Evolutionary conservation across 2,888 invertebrate species (phyloP).

Genomic region (Acanthopleura granulata): DNA sequence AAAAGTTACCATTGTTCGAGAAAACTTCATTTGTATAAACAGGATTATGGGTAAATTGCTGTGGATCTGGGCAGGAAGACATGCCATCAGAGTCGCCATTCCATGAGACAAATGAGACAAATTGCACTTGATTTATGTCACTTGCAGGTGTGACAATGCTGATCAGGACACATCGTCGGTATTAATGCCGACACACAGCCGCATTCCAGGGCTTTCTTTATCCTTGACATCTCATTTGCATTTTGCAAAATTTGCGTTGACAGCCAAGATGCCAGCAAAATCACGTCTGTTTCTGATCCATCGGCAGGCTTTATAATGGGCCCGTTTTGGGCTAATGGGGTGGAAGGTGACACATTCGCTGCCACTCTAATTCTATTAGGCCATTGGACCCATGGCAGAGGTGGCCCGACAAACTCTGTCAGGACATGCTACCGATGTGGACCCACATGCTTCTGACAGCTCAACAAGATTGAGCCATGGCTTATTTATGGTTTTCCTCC

Average conservation of each 20-base stretch:
- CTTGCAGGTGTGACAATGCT: conserved; percentile 1
- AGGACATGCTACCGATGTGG: no score
- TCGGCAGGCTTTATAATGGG: not conserved
- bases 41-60: conserved; percentile 13
- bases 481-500: no score
- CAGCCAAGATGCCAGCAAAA: no score
- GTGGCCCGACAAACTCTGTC: not conserved
- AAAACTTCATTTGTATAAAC: conserved; percentile 1
- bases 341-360: not conserved
- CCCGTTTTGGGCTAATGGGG: not conserved
- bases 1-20: conserved; percentile 10
- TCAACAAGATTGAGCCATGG: no score
- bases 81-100: conserved; percentile 11
- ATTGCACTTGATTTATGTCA: not conserved
- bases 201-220: no score
- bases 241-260: no score
- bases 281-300: no score
- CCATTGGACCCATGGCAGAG: not conserved
- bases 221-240: no score
- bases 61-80: not conserved
- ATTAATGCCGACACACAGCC: no score
- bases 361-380: not conserved
- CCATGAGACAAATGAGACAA: not conserved
- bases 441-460: no score
- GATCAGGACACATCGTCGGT: not conserved